Percentiles rank a stretch among this genome's conserved stretches.
Evolutionary conservation across 2,888 invertebrate genomes (phyloP).

Genomic region (Seira musarum): DNA sequence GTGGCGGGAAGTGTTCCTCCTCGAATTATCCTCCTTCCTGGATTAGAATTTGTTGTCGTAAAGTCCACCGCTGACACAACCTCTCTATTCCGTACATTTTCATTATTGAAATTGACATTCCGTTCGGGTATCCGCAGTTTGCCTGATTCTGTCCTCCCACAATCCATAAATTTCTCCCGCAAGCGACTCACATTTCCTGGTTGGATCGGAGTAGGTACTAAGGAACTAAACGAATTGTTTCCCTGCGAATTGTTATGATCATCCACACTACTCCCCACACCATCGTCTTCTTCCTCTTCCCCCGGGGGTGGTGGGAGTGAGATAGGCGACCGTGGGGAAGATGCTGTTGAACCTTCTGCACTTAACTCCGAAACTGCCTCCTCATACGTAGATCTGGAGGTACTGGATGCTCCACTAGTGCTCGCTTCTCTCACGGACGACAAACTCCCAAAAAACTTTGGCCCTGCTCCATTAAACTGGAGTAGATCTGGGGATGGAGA

Average conservation of each 20-base stretch:
- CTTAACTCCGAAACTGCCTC: constrained; percentile 25
- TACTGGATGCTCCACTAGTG: constrained; percentile 14
- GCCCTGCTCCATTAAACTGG: constrained; percentile 37
- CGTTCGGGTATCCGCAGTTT: background rate
- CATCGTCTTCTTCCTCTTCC: no score
- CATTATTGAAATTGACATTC: background rate
- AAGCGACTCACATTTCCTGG: constrained; percentile 47
- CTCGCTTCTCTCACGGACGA: constrained; percentile 42
- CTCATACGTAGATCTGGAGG: constrained; percentile 35
- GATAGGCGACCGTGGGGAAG: constrained; percentile 34
- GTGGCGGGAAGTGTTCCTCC: constrained; percentile 13
- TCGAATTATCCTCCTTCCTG: background rate
- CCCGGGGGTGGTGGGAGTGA: background rate
- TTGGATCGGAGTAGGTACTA: constrained; percentile 37
- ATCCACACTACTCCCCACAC: no score
- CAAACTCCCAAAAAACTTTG: constrained; percentile 48
- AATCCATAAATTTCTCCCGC: constrained; percentile 47
- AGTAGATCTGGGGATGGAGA: constrained; percentile 50
- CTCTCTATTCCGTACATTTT: background rate
- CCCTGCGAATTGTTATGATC: background rate
- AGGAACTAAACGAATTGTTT: background rate
- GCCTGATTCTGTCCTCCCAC: background rate
- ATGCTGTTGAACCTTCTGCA: constrained; percentile 20
- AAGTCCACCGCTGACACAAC: constrained; percentile 15
- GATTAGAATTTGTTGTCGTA: constrained; percentile 20